phyloP scores from a whole-genome alignment of 2,888 invertebrate species.

The Yponomeuta cagnagella region DNA sequence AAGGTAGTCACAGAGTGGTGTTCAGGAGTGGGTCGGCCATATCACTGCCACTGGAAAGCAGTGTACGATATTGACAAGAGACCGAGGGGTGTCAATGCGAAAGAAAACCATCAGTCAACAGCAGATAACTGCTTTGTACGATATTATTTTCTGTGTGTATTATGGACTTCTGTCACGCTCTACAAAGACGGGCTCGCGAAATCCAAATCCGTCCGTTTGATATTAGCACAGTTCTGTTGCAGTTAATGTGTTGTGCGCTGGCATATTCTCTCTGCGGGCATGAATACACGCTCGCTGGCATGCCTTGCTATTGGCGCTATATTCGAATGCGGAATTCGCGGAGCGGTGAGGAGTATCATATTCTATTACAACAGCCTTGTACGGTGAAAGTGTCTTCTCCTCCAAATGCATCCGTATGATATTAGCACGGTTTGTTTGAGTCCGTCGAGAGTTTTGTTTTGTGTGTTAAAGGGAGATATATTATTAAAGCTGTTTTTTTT shows the following conservation, averaged over 20 bases:
- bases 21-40: too few species aligned
- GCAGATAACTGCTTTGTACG: too few species aligned
- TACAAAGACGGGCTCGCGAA: not conserved
- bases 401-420: too few species aligned
- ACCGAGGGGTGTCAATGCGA: too few species aligned
- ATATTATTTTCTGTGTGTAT: not conserved
- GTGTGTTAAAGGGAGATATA: too few species aligned
- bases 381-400: too few species aligned
- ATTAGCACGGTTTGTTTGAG: too few species aligned
- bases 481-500: not conserved
- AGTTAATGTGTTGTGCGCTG: not conserved
- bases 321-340: not conserved
- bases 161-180: not conserved
- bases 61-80: too few species aligned
- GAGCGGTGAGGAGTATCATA: not conserved
- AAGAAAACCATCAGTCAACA: too few species aligned
- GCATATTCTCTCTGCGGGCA: not conserved
- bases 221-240: conserved; percentile 3
- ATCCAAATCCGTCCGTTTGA: not conserved
- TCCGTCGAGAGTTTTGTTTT: too few species aligned
- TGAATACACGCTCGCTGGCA: not conserved
- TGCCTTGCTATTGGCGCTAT: not conserved
- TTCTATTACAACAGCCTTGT: not conserved
- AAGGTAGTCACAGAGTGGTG: too few species aligned
- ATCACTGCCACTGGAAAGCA: too few species aligned